Conservation (phyloP, 1,140 invertebrate genomes). For the Drosophila pandora region DNA sequence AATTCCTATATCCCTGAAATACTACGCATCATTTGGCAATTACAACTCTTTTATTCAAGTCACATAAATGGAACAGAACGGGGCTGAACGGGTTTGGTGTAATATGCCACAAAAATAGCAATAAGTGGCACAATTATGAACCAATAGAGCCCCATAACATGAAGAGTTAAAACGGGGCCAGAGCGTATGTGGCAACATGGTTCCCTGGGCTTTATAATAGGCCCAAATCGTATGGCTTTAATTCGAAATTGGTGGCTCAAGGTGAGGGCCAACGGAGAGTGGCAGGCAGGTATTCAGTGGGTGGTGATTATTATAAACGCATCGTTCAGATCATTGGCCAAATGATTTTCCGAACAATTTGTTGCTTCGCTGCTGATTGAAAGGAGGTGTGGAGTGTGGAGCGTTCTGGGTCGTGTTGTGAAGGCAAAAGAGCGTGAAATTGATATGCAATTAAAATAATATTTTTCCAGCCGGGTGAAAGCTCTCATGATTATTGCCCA, state of each 20-base stretch:
- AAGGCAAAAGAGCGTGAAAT: slow-evolving; percentile 67
- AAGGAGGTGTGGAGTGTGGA: slow-evolving; percentile 3
- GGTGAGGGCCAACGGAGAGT: not conserved
- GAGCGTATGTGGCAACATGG: slow-evolving; percentile 8
- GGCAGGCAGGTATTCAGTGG: slow-evolving; percentile 8
- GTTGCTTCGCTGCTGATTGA: slow-evolving; percentile 51
- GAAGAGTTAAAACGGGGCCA: not conserved
- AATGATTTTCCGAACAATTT: slow-evolving; percentile 68
- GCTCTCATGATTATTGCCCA: slow-evolving; percentile 29
- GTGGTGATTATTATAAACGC: slow-evolving; percentile 54
- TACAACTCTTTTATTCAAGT: slow-evolving; percentile 48
- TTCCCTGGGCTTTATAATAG: slow-evolving; percentile 36
- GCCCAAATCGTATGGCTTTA: slow-evolving; percentile 30
- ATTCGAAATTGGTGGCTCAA: slow-evolving; percentile 5
- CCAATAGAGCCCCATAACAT: slow-evolving; percentile 19
- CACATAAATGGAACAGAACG: slow-evolving; percentile 41
- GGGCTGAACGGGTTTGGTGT: slow-evolving; percentile 27
- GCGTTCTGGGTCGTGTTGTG: not conserved
- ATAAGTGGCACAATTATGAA: slow-evolving; percentile 47
- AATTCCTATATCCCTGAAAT: not conserved
- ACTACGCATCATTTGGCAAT: slow-evolving; percentile 38
- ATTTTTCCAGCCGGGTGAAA: slow-evolving; percentile 66
- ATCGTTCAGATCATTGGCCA: slow-evolving; percentile 67
- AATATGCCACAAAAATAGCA: slow-evolving; percentile 41
- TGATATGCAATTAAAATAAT: slow-evolving; percentile 78